Conservation (phyloP, 2,888 invertebrate species). For the Ecdyonurus torrentis region DNA sequence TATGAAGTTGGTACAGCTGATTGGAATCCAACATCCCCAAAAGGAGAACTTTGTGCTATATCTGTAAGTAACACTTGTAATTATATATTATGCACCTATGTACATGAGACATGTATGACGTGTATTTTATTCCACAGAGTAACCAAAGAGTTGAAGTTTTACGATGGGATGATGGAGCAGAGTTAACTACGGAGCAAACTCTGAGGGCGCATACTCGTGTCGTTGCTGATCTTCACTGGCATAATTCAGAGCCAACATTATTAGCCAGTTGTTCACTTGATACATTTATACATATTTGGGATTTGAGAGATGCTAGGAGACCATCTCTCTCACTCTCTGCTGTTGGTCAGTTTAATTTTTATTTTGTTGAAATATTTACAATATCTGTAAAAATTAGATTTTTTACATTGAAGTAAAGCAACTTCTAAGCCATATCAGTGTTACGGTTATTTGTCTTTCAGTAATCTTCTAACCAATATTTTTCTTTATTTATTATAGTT, state of each 20-base stretch:
- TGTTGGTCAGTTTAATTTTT: slow-evolving; percentile 43
- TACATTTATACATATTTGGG: slow-evolving; percentile 88
- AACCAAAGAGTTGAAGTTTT: slow-evolving; percentile 77
- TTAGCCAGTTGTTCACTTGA: slow-evolving; percentile 86
- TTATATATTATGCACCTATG: background rate
- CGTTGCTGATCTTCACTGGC: slow-evolving; percentile 87
- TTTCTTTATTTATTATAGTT: too few species aligned
- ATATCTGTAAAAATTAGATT: too few species aligned
- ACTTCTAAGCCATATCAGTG: too few species aligned
- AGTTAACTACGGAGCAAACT: slow-evolving; percentile 52
- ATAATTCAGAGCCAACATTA: slow-evolving; percentile 53
- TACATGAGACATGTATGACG: too few species aligned
- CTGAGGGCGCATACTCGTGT: slow-evolving; percentile 69
- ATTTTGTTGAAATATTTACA: too few species aligned
- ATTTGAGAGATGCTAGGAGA: slow-evolving; percentile 67
- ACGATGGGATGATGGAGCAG: slow-evolving; percentile 50
- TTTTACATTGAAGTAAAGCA: too few species aligned
- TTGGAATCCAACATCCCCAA: slow-evolving; percentile 69
- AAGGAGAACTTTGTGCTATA: slow-evolving; percentile 69
- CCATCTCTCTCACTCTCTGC: slow-evolving; percentile 74
- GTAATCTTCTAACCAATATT: too few species aligned
- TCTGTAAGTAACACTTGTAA: slow-evolving; percentile 41
- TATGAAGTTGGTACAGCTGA: slow-evolving; percentile 86
- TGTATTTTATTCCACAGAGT: too few species aligned
- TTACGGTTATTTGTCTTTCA: too few species aligned